Conservation (phyloP, 2,113 vertebrate genomes). For the Camelus bactrianus region DNA sequence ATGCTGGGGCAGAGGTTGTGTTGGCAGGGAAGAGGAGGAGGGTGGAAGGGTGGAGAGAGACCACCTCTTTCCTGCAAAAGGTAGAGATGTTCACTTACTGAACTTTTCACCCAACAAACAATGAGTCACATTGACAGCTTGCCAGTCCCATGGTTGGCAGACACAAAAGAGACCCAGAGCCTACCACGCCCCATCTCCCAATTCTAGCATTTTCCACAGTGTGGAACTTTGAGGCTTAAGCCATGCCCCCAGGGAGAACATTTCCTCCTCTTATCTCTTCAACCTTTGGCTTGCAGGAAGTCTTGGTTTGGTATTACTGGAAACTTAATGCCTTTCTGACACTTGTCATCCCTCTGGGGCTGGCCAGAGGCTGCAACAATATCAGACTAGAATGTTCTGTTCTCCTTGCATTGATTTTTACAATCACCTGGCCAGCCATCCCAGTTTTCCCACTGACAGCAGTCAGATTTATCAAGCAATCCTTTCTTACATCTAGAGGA, state of each 20-base stretch:
- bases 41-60: too few relatives aligned
- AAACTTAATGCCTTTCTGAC: neutral
- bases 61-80: neutral
- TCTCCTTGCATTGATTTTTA: neutral
- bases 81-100: neutral
- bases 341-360: neutral
- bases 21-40: neutral
- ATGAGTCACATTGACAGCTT: neutral
- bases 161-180: neutral
- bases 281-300: neutral
- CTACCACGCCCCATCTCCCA: neutral
- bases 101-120: neutral
- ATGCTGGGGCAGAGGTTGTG: neutral
- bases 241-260: neutral
- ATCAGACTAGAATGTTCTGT: neutral
- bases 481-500: neutral
- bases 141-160: neutral
- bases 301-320: neutral
- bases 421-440: neutral
- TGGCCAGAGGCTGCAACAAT: neutral
- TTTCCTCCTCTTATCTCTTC: neutral
- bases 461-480: neutral
- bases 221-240: neutral
- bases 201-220: neutral
- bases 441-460: neutral